These are phyloP conservation scores for Erynnis tages DNA, from an alignment of 2,888 invertebrate species.

Conservation along the genomic window DNA sequence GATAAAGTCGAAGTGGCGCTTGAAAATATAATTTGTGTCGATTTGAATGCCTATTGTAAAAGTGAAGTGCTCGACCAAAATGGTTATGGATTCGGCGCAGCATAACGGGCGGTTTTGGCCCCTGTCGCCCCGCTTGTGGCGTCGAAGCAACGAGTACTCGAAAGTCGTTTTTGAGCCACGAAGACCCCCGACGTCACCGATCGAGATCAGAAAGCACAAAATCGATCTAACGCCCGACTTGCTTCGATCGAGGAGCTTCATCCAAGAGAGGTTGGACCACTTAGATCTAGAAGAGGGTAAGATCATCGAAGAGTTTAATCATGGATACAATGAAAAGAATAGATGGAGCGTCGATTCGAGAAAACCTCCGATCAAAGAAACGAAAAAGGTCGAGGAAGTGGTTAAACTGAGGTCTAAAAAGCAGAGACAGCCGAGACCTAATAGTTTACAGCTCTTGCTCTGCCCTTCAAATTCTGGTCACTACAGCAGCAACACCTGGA, in stretches of 20 bases:
- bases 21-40: slow-evolving; percentile 15
- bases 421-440: slow-evolving; percentile 68
- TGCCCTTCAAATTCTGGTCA: slow-evolving; percentile 74
- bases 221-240: slow-evolving; percentile 62
- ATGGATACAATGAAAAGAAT: slow-evolving; percentile 38
- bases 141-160: slow-evolving; percentile 72
- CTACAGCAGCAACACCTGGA: slow-evolving; percentile 74
- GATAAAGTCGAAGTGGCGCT: slow-evolving; percentile 50
- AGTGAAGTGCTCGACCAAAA: slow-evolving; percentile 46
- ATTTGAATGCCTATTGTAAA: slow-evolving; percentile 36
- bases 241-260: slow-evolving; percentile 56
- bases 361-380: slow-evolving; percentile 63
- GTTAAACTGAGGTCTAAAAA: slow-evolving; percentile 68
- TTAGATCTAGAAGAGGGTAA: slow-evolving; percentile 56
- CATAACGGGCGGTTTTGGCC: slow-evolving; percentile 72
- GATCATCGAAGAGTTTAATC: slow-evolving; percentile 15
- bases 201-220: slow-evolving; percentile 54
- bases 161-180: slow-evolving; percentile 75
- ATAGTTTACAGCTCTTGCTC: slow-evolving; percentile 69
- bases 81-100: slow-evolving; percentile 75
- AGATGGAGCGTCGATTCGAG: slow-evolving; percentile 64
- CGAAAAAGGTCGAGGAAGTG: slow-evolving; percentile 57
- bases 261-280: slow-evolving; percentile 59
- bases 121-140: slow-evolving; percentile 71
- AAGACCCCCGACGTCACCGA: slow-evolving; percentile 63